These are phyloP conservation scores for Bucco capensis DNA, from an alignment of 2,113 vertebrate species.

Conservation along the genomic window DNA sequence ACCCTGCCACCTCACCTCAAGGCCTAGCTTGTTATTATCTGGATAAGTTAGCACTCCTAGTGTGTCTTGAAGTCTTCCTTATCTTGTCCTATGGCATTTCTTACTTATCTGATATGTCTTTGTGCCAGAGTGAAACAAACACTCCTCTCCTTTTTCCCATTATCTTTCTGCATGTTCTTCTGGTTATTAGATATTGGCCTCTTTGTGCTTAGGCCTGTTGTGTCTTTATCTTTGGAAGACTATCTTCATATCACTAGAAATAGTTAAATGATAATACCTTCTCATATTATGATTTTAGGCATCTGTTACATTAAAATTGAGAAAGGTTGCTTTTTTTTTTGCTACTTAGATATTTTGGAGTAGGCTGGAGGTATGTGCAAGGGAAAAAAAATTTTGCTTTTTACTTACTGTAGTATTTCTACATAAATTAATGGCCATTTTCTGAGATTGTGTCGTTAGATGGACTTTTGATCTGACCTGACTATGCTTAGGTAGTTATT, in stretches of 20 bases:
- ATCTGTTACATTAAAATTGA: neutral
- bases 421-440: neutral
- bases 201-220: neutral
- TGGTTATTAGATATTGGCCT: neutral
- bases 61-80: neutral
- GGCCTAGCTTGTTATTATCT: neutral
- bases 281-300: neutral
- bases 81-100: neutral
- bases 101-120: neutral
- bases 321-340: neutral
- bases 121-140: neutral
- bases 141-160: neutral
- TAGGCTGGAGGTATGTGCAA: neutral
- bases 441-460: neutral
- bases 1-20: neutral
- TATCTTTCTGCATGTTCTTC: neutral
- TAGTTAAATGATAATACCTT: neutral
- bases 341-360: neutral
- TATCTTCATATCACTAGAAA: neutral
- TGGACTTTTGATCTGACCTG: neutral
- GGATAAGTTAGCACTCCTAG: neutral
- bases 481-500: neutral
- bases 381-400: neutral
- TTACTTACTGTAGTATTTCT: neutral
- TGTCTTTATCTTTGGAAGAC: neutral